Base-by-base conservation (phyloP, 2,888 invertebrate genomes). In the Euzophera pinguis region DNA sequence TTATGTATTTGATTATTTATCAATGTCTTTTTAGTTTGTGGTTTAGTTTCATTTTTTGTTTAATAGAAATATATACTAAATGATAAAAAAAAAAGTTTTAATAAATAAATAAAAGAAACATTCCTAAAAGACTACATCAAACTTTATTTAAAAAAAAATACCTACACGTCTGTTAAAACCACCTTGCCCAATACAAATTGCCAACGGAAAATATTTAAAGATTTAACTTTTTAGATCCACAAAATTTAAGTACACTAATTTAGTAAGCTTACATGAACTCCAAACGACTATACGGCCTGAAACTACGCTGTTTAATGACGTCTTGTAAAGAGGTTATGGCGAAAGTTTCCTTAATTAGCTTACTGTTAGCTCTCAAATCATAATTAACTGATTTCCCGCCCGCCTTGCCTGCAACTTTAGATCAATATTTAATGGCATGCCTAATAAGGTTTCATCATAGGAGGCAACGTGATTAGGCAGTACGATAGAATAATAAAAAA, bases 321-420 rank as follows among this genome's bases (percentile, higher is more conserved):
- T 49, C 39, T 38, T 39, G 10, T 52, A 42, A 43, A 55, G 55
- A 55, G 53, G 54, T 57, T 59, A 61, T 57, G 59, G 55, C 54
- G 42, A 54, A 63, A 61, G 52, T 64, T 58, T 59, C 57, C 57
- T 59, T 59, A 62, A 61, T 59, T 59, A 58, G 57, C 55, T 47
- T 58, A 51, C 58, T 52, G 52, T 45, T 47, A 52, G 57, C 59
- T 56, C 53, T 60, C 56, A 56, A 56, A 60, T 60, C 57, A 60
- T 57, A 57, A 60, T 60, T 60, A 60, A 39, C 39, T 42, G 43
- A 43, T 27, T 43, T 43, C 43, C 43, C 27, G 14, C 9, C 10
- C 38, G 38, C 42, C 10, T 22, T 7, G 42, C 42, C 29, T 45
- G 45, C 27, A 45, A 45, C 29, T 45, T 45, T 32, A 14, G 45